Evolutionary conservation across 2,888 invertebrate species (phyloP).

Genomic region (Lottia scabra): DNA sequence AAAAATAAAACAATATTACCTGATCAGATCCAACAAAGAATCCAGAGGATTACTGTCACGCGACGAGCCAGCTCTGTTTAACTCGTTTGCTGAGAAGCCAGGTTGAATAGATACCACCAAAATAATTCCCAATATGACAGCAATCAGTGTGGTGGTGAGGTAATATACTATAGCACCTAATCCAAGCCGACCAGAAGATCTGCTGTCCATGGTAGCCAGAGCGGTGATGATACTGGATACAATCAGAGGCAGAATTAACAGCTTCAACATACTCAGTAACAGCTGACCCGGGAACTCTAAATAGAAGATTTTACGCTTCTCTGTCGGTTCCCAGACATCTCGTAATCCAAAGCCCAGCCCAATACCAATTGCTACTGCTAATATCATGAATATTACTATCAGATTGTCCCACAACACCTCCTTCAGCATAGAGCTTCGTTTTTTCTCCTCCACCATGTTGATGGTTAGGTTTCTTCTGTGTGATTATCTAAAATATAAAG

Average conservation of each 20-base stretch:
- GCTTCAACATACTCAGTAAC: slow-evolving; percentile 77
- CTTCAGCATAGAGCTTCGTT: no score
- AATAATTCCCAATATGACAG: slow-evolving; percentile 90
- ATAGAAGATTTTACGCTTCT: slow-evolving; percentile 73
- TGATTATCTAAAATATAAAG: no score
- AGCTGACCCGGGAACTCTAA: slow-evolving; percentile 78
- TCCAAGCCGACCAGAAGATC: slow-evolving; percentile 85
- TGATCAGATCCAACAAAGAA: slow-evolving; percentile 51
- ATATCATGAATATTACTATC: slow-evolving; percentile 74
- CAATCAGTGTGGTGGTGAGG: slow-evolving; percentile 89
- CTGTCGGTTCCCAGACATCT: slow-evolving; percentile 75
- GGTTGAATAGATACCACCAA: slow-evolving; percentile 90
- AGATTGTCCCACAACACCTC: slow-evolving; percentile 64
- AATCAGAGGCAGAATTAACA: slow-evolving; percentile 78
- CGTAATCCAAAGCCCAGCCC: slow-evolving; percentile 72
- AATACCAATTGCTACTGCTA: slow-evolving; percentile 73
- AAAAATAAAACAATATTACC: slow-evolving; percentile 31
- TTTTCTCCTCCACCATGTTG: no score
- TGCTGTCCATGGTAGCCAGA: slow-evolving; percentile 89
- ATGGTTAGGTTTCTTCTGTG: no score
- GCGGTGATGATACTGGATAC: slow-evolving; percentile 77
- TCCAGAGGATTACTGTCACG: slow-evolving; percentile 44
- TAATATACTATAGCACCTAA: slow-evolving; percentile 90
- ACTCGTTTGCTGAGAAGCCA: slow-evolving; percentile 68
- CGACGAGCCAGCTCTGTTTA: slow-evolving; percentile 28